Percentiles rank a stretch among this genome's conserved stretches.
Conservation (phyloP, 2,888 invertebrate genomes). For the Ichneumoninae sp. region DNA sequence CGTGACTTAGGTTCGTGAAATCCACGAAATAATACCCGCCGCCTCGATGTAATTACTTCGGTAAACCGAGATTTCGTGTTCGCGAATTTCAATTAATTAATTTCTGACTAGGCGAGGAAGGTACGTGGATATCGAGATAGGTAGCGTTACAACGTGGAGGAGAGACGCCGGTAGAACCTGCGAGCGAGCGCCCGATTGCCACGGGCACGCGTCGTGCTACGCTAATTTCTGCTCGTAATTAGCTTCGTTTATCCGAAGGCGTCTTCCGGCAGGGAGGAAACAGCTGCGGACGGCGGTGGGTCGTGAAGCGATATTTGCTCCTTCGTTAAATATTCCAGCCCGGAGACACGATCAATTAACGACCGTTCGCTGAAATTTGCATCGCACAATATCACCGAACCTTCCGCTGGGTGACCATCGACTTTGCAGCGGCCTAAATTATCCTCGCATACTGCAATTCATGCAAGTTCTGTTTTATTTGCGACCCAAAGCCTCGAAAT, state of each 20-base stretch:
- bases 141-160: constrained; percentile 24
- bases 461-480: neutral
- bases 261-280: neutral
- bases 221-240: constrained; percentile 74
- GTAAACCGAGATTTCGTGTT: constrained; percentile 47
- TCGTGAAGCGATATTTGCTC: neutral
- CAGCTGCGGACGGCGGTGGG: neutral
- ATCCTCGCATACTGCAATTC: neutral
- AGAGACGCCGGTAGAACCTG: neutral
- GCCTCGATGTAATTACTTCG: constrained; percentile 51
- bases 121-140: constrained; percentile 49
- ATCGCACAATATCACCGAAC: neutral
- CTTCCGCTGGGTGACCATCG: neutral
- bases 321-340: constrained; percentile 14
- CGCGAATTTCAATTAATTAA: constrained; percentile 59
- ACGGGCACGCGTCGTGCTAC: constrained; percentile 28
- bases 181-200: constrained; percentile 8
- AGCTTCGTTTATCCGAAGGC: constrained; percentile 74
- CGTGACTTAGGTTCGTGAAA: constrained; percentile 56
- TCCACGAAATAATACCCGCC: constrained; percentile 56
- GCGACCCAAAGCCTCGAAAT: neutral
- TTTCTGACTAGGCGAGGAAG: constrained; percentile 47
- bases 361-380: constrained; percentile 1
- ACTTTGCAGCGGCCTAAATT: neutral
- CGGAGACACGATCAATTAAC: constrained; percentile 74